These are phyloP conservation scores for Zosterops japonicus DNA, from an alignment of 2,113 vertebrate genomes.

Conservation along the genomic window DNA sequence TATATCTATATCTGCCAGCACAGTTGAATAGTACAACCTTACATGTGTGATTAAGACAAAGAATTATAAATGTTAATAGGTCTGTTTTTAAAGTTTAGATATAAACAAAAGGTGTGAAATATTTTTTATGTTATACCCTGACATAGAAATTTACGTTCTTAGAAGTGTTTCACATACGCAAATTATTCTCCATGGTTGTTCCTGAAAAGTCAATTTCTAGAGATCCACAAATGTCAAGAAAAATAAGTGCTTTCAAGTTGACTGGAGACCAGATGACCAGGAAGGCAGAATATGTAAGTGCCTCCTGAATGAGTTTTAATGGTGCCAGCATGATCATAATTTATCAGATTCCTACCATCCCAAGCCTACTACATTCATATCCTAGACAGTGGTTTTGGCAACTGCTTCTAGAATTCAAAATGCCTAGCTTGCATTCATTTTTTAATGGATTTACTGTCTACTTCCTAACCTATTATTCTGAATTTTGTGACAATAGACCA, in stretches of 20 bases:
- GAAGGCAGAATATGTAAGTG: background rate
- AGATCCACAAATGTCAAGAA: background rate
- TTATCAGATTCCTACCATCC: background rate
- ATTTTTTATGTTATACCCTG: background rate
- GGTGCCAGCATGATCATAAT: background rate
- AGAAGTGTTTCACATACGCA: background rate
- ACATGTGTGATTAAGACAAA: background rate
- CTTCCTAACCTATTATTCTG: background rate
- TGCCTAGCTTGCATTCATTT: background rate
- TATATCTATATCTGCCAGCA: background rate
- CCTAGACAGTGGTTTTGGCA: background rate
- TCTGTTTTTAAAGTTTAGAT: background rate
- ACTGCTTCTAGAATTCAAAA: background rate
- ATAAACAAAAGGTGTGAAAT: background rate
- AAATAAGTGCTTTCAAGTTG: background rate
- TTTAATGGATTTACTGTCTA: background rate
- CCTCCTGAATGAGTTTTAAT: background rate
- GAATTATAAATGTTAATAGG: background rate
- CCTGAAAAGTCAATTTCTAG: background rate
- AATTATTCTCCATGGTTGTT: background rate
- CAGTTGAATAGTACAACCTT: background rate
- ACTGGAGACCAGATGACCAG: background rate
- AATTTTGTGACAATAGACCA: background rate
- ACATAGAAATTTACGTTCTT: background rate
- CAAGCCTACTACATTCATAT: background rate